Conservation (phyloP, 2,888 invertebrate genomes). For the Gerris lacustris region DNA sequence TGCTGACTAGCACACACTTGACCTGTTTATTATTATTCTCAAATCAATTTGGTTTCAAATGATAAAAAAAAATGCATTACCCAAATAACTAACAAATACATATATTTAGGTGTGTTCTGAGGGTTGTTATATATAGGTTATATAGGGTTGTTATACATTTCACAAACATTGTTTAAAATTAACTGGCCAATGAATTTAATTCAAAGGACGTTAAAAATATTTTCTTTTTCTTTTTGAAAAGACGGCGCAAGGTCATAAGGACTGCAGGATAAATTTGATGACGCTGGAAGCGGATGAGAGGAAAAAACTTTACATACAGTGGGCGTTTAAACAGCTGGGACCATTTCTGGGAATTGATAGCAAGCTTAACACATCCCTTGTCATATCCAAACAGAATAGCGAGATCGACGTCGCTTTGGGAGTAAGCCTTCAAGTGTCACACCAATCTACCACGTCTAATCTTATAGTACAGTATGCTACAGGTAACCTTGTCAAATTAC, state of each 20-base stretch:
- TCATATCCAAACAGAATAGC: constrained; percentile 51
- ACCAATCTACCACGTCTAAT: constrained; percentile 16
- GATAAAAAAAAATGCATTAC: no score
- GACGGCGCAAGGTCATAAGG: constrained; percentile 58
- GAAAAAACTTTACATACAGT: constrained; percentile 49
- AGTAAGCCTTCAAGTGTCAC: constrained; percentile 37
- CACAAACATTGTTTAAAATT: no score
- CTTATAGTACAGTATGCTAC: constrained; percentile 28
- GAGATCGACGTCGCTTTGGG: constrained; percentile 52
- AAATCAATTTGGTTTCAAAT: no score
- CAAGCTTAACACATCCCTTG: constrained; percentile 49
- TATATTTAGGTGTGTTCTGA: no score
- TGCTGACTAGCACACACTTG: no score
- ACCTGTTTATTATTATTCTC: no score
- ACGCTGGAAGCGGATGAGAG: constrained; percentile 45
- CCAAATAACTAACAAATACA: no score
- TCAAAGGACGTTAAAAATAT: not conserved
- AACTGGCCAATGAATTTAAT: no score
- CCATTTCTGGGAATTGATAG: constrained; percentile 42
- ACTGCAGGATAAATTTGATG: constrained; percentile 56
- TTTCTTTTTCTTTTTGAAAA: constrained; percentile 36
- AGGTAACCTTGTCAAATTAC: constrained; percentile 18
- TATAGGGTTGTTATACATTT: no score
- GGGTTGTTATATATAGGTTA: no score
- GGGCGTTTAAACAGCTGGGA: constrained; percentile 49